Evolutionary conservation across 2,888 invertebrate species (phyloP).

Genomic region (Eupithecia insigniata): DNA sequence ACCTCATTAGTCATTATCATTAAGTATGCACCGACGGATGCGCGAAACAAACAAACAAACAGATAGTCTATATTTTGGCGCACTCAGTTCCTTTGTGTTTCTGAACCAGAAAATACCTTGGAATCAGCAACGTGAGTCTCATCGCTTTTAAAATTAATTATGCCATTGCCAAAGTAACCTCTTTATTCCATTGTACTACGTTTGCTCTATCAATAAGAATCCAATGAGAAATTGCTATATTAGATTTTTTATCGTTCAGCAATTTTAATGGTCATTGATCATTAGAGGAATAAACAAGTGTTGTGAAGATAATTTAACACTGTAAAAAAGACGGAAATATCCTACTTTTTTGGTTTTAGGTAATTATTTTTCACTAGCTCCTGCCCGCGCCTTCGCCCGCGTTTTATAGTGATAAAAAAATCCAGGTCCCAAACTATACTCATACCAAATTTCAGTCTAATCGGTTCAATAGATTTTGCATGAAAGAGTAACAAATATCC

Average conservation of each 20-base stretch:
- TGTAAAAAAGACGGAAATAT: too few species aligned
- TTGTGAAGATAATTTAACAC: too few species aligned
- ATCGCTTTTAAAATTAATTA: not conserved
- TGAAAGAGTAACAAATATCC: too few species aligned
- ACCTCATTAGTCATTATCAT: constrained; percentile 20
- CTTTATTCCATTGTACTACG: not conserved
- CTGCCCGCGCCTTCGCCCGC: too few species aligned
- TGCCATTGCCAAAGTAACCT: not conserved
- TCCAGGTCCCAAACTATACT: too few species aligned
- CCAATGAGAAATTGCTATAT: not conserved
- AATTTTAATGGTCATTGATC: not conserved
- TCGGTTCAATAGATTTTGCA: too few species aligned
- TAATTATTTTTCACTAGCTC: too few species aligned
- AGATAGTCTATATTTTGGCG: constrained; percentile 30
- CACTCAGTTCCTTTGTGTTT: constrained; percentile 34
- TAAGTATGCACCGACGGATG: constrained; percentile 19
- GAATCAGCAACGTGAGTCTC: not conserved
- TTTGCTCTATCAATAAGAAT: not conserved
- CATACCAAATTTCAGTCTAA: too few species aligned
- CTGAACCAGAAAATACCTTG: not conserved
- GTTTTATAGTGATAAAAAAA: too few species aligned
- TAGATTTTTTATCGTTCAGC: not conserved
- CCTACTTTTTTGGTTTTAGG: too few species aligned
- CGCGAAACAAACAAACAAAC: constrained; percentile 22
- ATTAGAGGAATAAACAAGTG: too few species aligned